These are phyloP conservation scores for Odontomachus brunneus DNA, from an alignment of 1,140 invertebrate genomes.

Conservation along the genomic window DNA sequence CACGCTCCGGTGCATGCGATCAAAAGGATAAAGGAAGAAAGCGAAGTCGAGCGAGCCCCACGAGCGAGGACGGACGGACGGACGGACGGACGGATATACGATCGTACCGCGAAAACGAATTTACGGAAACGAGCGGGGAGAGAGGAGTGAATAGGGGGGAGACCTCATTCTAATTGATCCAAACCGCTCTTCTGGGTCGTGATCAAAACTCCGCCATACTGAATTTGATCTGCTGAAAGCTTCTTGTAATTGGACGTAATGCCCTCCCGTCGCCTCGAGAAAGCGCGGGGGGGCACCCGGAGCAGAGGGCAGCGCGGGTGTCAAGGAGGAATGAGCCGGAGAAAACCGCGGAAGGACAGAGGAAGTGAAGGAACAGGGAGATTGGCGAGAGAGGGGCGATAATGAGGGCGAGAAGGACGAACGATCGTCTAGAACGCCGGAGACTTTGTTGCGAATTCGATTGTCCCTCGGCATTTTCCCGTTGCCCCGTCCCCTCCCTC, in stretches of 20 bases:
- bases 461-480: conserved; percentile 69
- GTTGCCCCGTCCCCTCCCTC: not conserved
- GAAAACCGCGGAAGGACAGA: conserved; percentile 35
- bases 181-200: conserved; percentile 72
- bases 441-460: conserved; percentile 74
- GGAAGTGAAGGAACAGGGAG: not conserved
- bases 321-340: conserved; percentile 10
- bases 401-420: conserved; percentile 57
- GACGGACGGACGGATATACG: not conserved
- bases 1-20: conserved; percentile 43
- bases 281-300: conserved; percentile 2
- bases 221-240: conserved; percentile 78
- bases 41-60: conserved; percentile 32
- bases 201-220: conserved; percentile 77
- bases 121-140: conserved; percentile 31
- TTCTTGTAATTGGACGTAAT: conserved; percentile 79
- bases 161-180: conserved; percentile 69
- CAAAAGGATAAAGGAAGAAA: conserved; percentile 73
- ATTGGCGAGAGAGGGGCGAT: conserved; percentile 40
- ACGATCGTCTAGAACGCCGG: conserved; percentile 38
- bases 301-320: not conserved
- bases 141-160: not conserved
- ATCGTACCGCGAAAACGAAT: conserved; percentile 65
- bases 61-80: conserved; percentile 1
- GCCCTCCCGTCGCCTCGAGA: conserved; percentile 51